Base-by-base conservation (phyloP, 92 coral and sea anemone species). In the Scolanthus callimorphus region DNA sequence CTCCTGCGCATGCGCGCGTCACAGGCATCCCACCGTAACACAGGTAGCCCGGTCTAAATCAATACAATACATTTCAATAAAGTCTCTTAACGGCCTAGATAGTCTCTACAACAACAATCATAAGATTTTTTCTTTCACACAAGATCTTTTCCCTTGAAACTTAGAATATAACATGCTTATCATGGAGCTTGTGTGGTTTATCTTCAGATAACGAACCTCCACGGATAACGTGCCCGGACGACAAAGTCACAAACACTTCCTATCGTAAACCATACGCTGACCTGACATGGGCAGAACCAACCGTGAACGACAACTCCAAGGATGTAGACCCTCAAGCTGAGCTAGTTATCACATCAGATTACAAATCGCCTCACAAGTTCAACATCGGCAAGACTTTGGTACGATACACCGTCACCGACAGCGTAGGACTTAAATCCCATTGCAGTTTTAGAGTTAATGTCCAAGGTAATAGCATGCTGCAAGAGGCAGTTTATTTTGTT, bases 211-310 rank as follows among this genome's bases (percentile, higher is more conserved):
- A 62, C 43, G 65, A 78, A 17, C 77, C 82, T 22, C 89, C 89
- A 2, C 49, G 37, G 49, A 80, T 78, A 25, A 71, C 66, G 11
- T 90, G 97, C 38, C 91, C 91, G 17, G 25, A 19, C 19, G 49
- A 55, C 31, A 74, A 63, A 12, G 31, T 61, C 24, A 56, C 78
- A 48, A 77, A 63, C 46, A 84, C 79, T 55, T 62, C 66, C 22
- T 84, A 39, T 27, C 82, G 85, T 21, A 69, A 77, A 34, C 76
- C 71, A 17, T 57, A 79, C 25, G 90, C 90, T 17, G 51, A 45
- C 11, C 75, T 88, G 17, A n/a, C 73, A 27, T 92, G 98, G 98
- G 63, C 28, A 6, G 67, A 55, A 30, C 98, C 96, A 3, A 20
- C 38, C 8, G 70, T 44, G 46, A 29, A 67, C 1, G 98, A 92